Evolutionary conservation across 1,140 invertebrate species (phyloP).

Genomic region (Gryllus bimaculatus): DNA sequence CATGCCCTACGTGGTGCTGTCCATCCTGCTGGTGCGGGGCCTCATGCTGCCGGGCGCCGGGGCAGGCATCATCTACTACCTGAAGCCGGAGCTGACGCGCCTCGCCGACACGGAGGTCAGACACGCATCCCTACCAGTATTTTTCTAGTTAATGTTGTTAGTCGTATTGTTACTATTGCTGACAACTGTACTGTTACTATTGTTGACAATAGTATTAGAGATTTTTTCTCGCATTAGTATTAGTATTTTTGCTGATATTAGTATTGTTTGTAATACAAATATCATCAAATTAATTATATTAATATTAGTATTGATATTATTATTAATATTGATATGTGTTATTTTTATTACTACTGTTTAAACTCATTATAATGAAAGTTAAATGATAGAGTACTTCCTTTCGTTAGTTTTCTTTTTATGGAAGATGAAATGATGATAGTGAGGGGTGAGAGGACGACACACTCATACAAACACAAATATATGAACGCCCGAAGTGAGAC

Average conservation of each 20-base stretch:
- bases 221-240: neutral
- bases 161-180: neutral
- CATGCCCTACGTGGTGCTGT: conserved; percentile 66
- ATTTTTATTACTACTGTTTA: too few relatives aligned
- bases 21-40: conserved; percentile 59
- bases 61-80: conserved; percentile 74
- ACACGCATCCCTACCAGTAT: neutral
- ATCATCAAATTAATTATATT: too few relatives aligned
- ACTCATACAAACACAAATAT: too few relatives aligned
- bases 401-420: too few relatives aligned
- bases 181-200: neutral
- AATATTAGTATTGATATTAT: too few relatives aligned
- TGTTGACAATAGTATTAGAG: neutral
- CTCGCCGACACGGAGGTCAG: conserved; percentile 58
- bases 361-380: too few relatives aligned
- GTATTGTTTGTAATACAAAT: too few relatives aligned
- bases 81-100: conserved; percentile 67
- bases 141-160: neutral
- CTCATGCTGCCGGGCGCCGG: conserved; percentile 65
- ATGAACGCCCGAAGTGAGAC: too few relatives aligned
- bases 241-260: neutral
- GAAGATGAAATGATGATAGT: too few relatives aligned
- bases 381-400: too few relatives aligned
- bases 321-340: too few relatives aligned
- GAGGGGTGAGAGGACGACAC: too few relatives aligned